These are phyloP conservation scores for Vireo altiloquus DNA, from an alignment of 2,113 vertebrate genomes.

Conservation along the genomic window DNA sequence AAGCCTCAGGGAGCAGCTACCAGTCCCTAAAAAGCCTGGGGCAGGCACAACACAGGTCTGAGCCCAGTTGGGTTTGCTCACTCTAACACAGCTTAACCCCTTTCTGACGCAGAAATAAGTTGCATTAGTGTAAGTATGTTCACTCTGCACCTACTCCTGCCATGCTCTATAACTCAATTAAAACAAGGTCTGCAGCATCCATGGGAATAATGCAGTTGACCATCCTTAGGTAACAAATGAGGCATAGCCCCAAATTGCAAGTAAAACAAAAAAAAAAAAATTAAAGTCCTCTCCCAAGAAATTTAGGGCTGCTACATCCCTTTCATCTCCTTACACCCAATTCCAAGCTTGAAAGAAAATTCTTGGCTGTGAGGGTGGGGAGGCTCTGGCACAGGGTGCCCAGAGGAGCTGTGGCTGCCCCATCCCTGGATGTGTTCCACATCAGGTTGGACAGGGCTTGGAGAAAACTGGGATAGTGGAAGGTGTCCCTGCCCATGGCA, in stretches of 20 bases:
- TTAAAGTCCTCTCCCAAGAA: not conserved
- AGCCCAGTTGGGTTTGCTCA: not conserved
- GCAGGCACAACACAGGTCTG: not conserved
- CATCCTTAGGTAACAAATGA: not conserved
- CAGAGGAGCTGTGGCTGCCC: not conserved
- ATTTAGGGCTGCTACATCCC: not conserved
- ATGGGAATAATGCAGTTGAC: not conserved
- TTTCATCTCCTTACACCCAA: not conserved
- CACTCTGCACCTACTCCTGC: not conserved
- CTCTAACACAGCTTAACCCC: not conserved
- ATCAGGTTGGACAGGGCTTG: not conserved
- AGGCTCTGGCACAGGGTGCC: not conserved
- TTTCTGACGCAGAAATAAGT: not conserved
- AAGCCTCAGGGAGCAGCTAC: not conserved
- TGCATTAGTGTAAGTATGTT: not conserved
- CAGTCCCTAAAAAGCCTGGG: fast-evolving
- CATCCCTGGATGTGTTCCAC: not conserved
- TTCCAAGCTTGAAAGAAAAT: not conserved
- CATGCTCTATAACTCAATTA: not conserved
- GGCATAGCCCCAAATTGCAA: not conserved
- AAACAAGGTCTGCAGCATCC: not conserved
- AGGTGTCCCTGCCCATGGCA: not conserved
- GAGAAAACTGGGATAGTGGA: not conserved
- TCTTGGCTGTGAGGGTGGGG: not conserved
- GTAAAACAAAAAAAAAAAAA: not conserved